Conservation (phyloP, 2,113 vertebrate genomes). For the Pachyramphus minor region DNA sequence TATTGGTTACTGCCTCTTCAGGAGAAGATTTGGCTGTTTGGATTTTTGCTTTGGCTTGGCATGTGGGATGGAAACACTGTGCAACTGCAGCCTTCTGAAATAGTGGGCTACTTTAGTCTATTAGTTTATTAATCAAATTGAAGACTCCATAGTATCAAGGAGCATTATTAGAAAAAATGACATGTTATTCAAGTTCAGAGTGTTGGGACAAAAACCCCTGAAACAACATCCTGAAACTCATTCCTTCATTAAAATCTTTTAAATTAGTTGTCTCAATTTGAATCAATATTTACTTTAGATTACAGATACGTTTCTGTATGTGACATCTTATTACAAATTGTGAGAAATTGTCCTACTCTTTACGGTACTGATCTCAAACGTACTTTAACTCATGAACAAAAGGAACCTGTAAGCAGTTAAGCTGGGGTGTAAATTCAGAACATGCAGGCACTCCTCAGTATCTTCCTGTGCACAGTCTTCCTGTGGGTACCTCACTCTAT, state of each 20-base stretch:
- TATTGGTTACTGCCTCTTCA: not conserved
- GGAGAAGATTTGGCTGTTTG: not conserved
- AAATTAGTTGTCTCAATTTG: not conserved
- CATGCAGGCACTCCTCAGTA: not conserved
- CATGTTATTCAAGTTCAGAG: not conserved
- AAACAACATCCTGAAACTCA: rapidly evolving
- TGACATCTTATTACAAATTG: not conserved
- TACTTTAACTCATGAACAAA: not conserved
- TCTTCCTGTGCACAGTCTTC: not conserved
- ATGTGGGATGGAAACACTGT: not conserved
- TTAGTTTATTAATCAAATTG: no score
- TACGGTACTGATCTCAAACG: not conserved
- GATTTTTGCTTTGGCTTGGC: not conserved
- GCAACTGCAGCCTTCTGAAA: not conserved
- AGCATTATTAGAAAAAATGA: not conserved
- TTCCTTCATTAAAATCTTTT: not conserved
- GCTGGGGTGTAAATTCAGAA: not conserved
- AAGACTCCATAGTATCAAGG: not conserved
- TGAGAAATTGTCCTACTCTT: rapidly evolving
- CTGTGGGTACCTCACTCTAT: not conserved
- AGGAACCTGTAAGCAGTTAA: not conserved
- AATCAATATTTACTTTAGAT: not conserved
- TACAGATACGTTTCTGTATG: not conserved
- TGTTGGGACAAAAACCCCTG: rapidly evolving
- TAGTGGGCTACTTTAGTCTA: not conserved